Base-by-base conservation (phyloP, 1,140 invertebrate species). In the Ctenoplectra terminalis region DNA sequence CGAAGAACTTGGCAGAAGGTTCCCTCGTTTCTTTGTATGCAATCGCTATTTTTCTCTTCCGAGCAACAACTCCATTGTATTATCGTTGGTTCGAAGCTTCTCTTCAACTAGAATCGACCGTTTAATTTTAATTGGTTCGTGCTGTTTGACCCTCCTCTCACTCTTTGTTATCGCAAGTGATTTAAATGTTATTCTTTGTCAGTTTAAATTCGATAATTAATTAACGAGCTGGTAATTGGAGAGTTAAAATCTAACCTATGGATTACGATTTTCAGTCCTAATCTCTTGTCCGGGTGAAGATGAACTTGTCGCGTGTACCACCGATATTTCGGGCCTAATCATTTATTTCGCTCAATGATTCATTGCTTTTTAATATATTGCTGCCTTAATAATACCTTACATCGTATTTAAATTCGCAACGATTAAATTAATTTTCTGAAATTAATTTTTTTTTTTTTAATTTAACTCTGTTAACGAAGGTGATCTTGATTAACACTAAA, bases 71-170 rank as follows among this genome's bases (percentile, higher is more conserved):
- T 26, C 37, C 15, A 71, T 71, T 78, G 69, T 78, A 40, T 37
- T 71, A 60, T 78, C n/a, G 46, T 78, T 78, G 40, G 15, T 66
- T 58, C 64, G 40, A 46, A 9, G 40, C 52, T 71, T 61, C n/a
- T 58, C 66, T 61, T 79, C 26, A 73, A 54, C 48, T 70, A 72
- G 69, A 40, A 50, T 29, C 69, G 69, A 29, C 46, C 58, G 46
- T 79, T 79, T 73, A 63, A 43, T 61, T 72, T 72, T 40, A 40
- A 72, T 72, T 58, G 52, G 26, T 43, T 43, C 37, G 20, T 46
- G 46, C 26, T 34, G 29, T 48, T 50, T 31, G 31, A 54, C 23
- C 13, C 48, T 54, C 23, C n/a, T 17, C 7, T 34, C 13, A 31
- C 15, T n/a, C 48, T 34, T 70, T 70, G 23, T 70, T 31, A 50